Conservation (phyloP, 2,113 vertebrate species). For the Mus spicilegus region DNA sequence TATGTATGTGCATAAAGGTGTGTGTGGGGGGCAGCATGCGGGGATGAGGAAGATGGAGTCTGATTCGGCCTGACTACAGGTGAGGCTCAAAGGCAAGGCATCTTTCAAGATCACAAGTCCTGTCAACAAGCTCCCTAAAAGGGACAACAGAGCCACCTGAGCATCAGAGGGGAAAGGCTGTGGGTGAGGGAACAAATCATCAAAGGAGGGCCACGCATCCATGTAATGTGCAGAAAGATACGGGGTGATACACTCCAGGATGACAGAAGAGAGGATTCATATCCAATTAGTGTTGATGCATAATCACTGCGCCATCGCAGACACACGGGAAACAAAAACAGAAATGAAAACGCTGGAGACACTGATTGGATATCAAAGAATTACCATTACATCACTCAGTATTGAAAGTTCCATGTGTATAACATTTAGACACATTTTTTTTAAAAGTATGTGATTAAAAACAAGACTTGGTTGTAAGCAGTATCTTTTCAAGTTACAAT, state of each 20-base stretch:
- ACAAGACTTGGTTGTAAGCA: neutral
- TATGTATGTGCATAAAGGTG: no score
- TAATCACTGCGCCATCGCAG: neutral
- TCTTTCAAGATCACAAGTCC: slow-evolving; percentile 41
- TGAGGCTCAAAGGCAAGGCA: slow-evolving; percentile 8
- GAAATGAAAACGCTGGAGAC: neutral
- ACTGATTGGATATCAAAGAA: neutral
- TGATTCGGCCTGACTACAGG: neutral
- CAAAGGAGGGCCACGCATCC: neutral
- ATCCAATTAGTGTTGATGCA: neutral
- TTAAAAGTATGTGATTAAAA: neutral
- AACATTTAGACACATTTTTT: slow-evolving; percentile 30
- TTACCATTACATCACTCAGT: neutral
- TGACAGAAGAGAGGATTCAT: neutral
- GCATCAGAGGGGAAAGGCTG: neutral
- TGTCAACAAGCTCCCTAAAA: neutral
- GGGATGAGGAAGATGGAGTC: neutral
- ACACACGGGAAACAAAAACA: neutral
- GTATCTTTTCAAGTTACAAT: neutral
- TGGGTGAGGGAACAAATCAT: neutral
- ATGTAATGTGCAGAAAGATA: neutral
- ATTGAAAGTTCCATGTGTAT: neutral
- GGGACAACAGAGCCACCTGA: neutral
- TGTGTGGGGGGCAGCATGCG: no score
- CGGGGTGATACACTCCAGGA: neutral